Evolutionary conservation across 2,888 invertebrate species (phyloP), one percentile per base, ranked within the genome.

Genomic region (Gibbula magus): DNA sequence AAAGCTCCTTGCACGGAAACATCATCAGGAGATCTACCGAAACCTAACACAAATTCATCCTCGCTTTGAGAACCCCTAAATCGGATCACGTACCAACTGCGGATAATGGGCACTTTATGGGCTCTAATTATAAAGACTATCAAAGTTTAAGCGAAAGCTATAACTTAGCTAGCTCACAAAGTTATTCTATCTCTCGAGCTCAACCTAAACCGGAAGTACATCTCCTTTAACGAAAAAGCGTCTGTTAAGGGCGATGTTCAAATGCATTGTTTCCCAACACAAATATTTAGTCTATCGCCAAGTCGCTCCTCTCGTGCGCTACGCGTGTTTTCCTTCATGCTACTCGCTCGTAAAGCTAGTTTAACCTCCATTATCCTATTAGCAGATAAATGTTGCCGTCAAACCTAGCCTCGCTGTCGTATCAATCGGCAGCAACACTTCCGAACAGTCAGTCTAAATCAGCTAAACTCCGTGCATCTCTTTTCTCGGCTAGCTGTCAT

Each of bases 211-310:
- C 70, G 70, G 70, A 70, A 70, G 70, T 70, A 13, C 32, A 35
- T 39, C 70, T 70, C 70, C 35, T 70, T 70, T 39, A 20, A n/a
- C 70, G 10, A 70, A 70, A 70, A 70, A 70, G 70, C 70, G 35
- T 70, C 70, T 70, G 70, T 70, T 35, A 18, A 70, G 20, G 39
- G 39, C 70, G 70, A 35, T 70, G 70, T 70, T 70, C 70, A 70
- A 70, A 70, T 70, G 70, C 70, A 35, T 70, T 70, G 70, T 70
- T 39, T 70, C 20, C 39, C 29, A 70, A 35, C 70, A 70, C 70
- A 70, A 70, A 70, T 70, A 70, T 70, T 70, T 70, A 70, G 70
- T 70, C 70, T 70, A 70, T 70, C 70, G 35, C 70, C 39, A 39
- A 20, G 8, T 18, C n/a, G 32, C 32, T 70, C 61, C 35, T 70